Evolutionary conservation across 2,888 invertebrate species (phyloP).

Genomic region (Crocallis elinguaria): DNA sequence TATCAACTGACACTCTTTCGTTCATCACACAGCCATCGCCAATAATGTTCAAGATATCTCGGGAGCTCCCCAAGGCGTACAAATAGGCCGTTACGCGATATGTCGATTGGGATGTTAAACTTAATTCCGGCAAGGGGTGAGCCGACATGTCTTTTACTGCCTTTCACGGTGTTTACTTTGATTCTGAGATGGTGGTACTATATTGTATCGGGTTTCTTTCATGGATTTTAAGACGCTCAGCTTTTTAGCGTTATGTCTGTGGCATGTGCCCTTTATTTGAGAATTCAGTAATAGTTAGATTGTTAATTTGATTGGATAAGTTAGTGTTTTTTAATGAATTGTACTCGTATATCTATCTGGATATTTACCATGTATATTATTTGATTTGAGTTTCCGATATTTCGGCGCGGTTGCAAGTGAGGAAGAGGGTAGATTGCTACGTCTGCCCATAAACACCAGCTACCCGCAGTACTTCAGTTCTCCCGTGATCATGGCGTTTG

Average conservation of each 20-base stretch:
- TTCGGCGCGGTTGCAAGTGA: too few species aligned
- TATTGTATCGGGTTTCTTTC: slow-evolving; percentile 5
- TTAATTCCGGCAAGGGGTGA: slow-evolving; percentile 79
- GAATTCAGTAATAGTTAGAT: too few species aligned
- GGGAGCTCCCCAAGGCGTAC: slow-evolving; percentile 54
- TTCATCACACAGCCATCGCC: slow-evolving; percentile 47
- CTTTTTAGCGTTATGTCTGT: not conserved
- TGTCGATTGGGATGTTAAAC: slow-evolving; percentile 82
- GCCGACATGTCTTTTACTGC: slow-evolving; percentile 72
- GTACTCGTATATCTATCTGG: too few species aligned
- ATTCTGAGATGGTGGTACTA: slow-evolving; percentile 46
- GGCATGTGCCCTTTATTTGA: too few species aligned
- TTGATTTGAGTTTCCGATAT: too few species aligned
- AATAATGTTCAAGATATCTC: slow-evolving; percentile 60
- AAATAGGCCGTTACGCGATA: slow-evolving; percentile 76
- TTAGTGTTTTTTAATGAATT: too few species aligned
- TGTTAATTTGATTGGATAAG: too few species aligned
- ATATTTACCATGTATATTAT: too few species aligned
- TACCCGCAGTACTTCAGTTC: too few species aligned
- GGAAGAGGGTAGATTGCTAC: too few species aligned
- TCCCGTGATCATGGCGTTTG: too few species aligned
- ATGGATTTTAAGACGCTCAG: not conserved
- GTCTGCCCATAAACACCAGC: too few species aligned
- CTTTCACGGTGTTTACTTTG: slow-evolving; percentile 68
- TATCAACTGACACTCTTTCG: slow-evolving; percentile 11